Evolutionary conservation across 2,113 vertebrate genomes (phyloP), one percentile per base, ranked within the genome.

Genomic region (Dissostichus mawsoni): DNA sequence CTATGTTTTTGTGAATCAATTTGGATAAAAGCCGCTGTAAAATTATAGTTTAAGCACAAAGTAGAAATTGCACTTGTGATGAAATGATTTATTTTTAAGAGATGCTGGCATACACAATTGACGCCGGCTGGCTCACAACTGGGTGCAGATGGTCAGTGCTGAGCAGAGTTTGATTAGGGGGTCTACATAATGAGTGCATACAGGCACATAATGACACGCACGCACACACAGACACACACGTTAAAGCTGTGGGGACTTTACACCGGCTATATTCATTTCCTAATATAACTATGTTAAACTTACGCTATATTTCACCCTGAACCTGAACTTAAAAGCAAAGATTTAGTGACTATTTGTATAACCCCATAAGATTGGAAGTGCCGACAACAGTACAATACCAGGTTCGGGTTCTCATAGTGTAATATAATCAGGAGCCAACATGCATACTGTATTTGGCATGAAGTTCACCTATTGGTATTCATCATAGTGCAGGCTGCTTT

Each of bases 11-110:
- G 75, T 73, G 79, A 88, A 81, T 90, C 75, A 76, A 68, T 90
- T 81, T 77, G 57, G 80, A 83, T 88, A 76, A 87, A 90, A 89
- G 83, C 5, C 7, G 47, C 25, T 12, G 50, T 68, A 83, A 72
- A 88, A 87, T 90, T 91, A 92, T 86, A 88, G 80, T 88, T 85
- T 83, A 77, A 82, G 68, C 59, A 73, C 45, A 84, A 74, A 78
- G 44, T 64, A 70, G 75, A 87, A 29, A 86, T 73, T 80, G 79
- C 82, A 74, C 53, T 89, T 78, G 69, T 82, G 79, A 80, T 81
- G 67, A 81, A 87, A 87, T 89, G 8, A 63, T 87, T 88, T 86
- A 47, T 86, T 85, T 93, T 79, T 57, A 78, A 87, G 66, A 85
- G 75, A 53, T 6, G 51, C 69, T 85, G 86, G 81, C 88, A 82